These are phyloP conservation scores for Pangasius larnaudii DNA, from an alignment of 2,797 vertebrate species.

Conservation along the genomic window DNA sequence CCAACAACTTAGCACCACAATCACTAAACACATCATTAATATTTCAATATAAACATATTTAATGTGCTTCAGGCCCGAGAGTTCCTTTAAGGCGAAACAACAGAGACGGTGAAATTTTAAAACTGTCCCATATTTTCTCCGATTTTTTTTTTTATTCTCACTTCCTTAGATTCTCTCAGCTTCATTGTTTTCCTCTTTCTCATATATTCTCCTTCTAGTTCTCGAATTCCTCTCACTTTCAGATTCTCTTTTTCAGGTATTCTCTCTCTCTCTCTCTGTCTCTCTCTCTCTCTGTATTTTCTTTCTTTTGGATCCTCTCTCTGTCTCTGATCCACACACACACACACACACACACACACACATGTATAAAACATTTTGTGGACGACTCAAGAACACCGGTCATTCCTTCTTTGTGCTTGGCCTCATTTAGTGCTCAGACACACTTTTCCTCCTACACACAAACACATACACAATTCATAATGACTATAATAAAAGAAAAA, in stretches of 20 bases:
- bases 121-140: not conserved
- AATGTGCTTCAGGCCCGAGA: not conserved
- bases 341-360: constrained; percentile 1
- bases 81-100: not conserved
- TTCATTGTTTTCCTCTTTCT: not conserved
- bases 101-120: not conserved
- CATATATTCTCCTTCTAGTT: not conserved
- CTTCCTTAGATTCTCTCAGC: not conserved
- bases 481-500: constrained; percentile 53
- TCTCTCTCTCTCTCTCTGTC: not conserved
- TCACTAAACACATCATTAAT: not conserved
- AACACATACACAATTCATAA: constrained; percentile 50
- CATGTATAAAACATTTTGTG: not conserved
- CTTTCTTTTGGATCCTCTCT: not conserved
- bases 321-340: not conserved
- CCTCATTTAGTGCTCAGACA: constrained; percentile 21
- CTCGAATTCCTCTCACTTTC: not conserved
- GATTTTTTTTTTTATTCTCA: not conserved
- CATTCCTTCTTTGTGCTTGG: constrained; percentile 2
- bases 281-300: not conserved
- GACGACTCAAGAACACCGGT: constrained; percentile 10
- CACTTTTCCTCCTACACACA: not conserved
- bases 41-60: not conserved
- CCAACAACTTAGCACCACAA: not conserved
- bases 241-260: constrained; percentile 20